Base-by-base conservation (phyloP, 2,888 invertebrate genomes). In the Xestia c-nigrum region DNA sequence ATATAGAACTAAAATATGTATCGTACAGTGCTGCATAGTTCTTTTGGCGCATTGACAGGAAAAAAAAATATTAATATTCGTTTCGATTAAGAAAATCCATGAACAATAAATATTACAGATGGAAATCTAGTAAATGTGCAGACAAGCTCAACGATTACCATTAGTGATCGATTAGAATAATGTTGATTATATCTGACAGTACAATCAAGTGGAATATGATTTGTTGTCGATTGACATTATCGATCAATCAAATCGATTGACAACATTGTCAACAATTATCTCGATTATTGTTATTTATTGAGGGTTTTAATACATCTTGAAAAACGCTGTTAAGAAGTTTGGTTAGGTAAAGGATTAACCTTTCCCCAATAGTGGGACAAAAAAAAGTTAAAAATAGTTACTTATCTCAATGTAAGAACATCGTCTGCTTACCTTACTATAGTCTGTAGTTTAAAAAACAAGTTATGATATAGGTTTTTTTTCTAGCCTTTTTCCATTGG, bases 121-220 rank as follows among this genome's bases (percentile, higher is more conserved):
- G 46, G 24, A 74, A 67, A 63, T 55, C 6, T 9, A 43, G 19
- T 40, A 61, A 74, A 55, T 43, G 21, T 59, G 61, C 6, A 55
- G 76, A 79, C 76, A 74, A 55, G 21, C 12, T 5, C 31, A 38
- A 14, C 24, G 55, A 76, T 76, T 68, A 68, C 14, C 47, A 70
- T 31, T 57, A 59, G 46, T 78, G 66, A 82, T 83, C 65, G 59
- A 65, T 82, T 55, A 55, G 10, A 52, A n/a, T 43, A 63, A 38
- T 82, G 40, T 31, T 16, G 50, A 80, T 78, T 66, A 40, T 19
- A 83, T 78, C 47, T 72, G 80, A 83, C 78, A 72, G 38, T 43
- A 21, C 65, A 59, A 50, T 78, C 59, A 55, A 72, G 38, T 50
- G 38, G 5, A 81, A 19, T 61, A n/a, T 64, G 69, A 80, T 52